phyloP scores from a whole-genome alignment of 2,797 vertebrate species.

The Poecilia wingei region DNA sequence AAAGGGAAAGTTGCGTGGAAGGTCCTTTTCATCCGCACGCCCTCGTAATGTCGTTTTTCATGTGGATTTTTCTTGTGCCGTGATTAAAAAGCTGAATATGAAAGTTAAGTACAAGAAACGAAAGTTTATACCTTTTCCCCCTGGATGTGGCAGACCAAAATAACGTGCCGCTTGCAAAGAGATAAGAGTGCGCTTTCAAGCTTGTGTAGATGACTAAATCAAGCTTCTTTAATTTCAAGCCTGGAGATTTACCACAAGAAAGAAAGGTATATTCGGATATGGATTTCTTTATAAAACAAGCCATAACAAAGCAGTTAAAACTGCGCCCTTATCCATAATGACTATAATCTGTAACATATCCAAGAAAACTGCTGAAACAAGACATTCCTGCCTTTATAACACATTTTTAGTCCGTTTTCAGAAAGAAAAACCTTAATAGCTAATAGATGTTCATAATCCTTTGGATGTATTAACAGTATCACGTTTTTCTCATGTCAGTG shows the following conservation, averaged over 20 bases:
- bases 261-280: conserved; percentile 12
- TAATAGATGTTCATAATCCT: neutral
- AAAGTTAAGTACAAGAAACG: conserved; percentile 67
- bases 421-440: neutral
- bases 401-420: neutral
- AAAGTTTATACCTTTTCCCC: conserved; percentile 35
- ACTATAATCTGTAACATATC: conserved; percentile 14
- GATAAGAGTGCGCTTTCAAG: conserved; percentile 33
- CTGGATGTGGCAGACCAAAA: conserved; percentile 31
- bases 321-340: conserved; percentile 6
- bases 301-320: conserved; percentile 7
- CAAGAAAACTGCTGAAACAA: conserved; percentile 8
- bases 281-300: conserved; percentile 18
- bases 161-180: conserved; percentile 29
- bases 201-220: conserved; percentile 22
- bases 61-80: conserved; percentile 53
- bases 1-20: conserved; percentile 47
- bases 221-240: conserved; percentile 38
- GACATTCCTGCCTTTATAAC: neutral
- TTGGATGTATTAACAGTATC: neutral
- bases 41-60: conserved; percentile 57
- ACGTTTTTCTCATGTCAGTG: neutral
- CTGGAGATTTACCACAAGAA: conserved; percentile 26
- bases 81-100: conserved; percentile 65
- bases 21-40: conserved; percentile 47